phyloP scores from a whole-genome alignment of 23 tunicate species.

The Halocynthia roretzi region DNA sequence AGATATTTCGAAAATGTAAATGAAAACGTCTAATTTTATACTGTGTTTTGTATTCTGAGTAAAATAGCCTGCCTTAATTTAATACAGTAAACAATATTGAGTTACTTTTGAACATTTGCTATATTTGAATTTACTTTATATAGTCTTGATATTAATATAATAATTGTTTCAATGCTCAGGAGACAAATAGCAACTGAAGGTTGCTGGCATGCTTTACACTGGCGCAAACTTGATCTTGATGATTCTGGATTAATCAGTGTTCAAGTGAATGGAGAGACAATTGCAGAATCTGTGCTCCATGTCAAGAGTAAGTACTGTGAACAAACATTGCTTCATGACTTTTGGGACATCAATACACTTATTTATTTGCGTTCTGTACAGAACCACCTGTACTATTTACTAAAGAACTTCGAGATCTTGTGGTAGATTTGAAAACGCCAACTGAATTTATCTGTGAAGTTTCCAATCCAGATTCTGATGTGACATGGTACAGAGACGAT shows the following conservation, averaged over 20 bases:
- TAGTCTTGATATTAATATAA: background rate
- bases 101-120: no score
- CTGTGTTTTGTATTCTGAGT: no score
- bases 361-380: background rate
- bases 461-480: conserved; percentile 29
- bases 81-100: no score
- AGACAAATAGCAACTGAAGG: conserved; percentile 32
- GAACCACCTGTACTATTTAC: conserved; percentile 38
- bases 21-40: background rate
- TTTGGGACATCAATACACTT: background rate
- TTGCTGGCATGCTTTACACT: conserved; percentile 21
- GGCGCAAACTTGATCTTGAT: conserved; percentile 21
- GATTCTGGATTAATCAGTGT: conserved; percentile 36
- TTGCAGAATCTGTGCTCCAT: conserved; percentile 27
- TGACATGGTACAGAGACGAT: conserved; percentile 58
- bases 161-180: conserved; percentile 1
- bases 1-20: conserved; percentile 22
- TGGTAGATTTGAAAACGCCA: conserved; percentile 30
- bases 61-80: no score
- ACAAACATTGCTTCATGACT: background rate
- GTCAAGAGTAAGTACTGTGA: conserved; percentile 36
- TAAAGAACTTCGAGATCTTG: conserved; percentile 35
- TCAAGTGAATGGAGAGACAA: conserved; percentile 16
- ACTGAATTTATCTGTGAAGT: conserved; percentile 43
- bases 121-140: no score